These are phyloP conservation scores for Pomatostomus ruficeps DNA, from an alignment of 2,113 vertebrate species.

Conservation along the genomic window DNA sequence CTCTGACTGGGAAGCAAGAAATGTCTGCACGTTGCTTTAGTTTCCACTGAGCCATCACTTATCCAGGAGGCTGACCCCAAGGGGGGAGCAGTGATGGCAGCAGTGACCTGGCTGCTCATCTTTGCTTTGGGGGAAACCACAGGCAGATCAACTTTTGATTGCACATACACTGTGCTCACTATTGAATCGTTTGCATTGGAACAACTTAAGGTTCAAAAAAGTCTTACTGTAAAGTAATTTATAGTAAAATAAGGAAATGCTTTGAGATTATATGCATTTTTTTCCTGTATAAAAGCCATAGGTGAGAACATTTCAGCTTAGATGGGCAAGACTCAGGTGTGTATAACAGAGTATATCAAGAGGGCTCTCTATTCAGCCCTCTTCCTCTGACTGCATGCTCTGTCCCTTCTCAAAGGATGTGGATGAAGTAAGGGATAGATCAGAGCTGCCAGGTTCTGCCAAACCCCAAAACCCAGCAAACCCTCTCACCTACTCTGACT, in stretches of 20 bases:
- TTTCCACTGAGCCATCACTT: neutral
- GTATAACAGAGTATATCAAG: neutral
- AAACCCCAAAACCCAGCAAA: neutral
- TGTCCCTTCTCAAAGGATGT: neutral
- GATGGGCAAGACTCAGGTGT: neutral
- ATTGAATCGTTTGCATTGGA: neutral
- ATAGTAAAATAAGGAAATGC: neutral
- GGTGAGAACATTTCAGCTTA: neutral
- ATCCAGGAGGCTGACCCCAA: fast-evolving
- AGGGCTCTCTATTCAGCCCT: neutral
- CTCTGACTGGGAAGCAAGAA: neutral
- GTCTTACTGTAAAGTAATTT: neutral
- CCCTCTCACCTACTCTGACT: neutral
- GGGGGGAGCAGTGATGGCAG: neutral
- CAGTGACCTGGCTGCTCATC: neutral
- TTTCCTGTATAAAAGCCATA: neutral
- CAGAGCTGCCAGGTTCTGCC: neutral
- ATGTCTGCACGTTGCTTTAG: neutral
- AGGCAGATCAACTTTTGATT: neutral
- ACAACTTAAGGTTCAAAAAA: neutral
- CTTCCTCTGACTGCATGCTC: neutral
- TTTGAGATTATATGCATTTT: neutral
- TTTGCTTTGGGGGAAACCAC: neutral
- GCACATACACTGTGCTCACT: neutral
- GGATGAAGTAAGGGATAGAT: neutral